Evolutionary conservation across 2,797 vertebrate species (phyloP), one percentile per base, ranked within the genome.

Genomic region (Limnodromus scolopaceus): DNA sequence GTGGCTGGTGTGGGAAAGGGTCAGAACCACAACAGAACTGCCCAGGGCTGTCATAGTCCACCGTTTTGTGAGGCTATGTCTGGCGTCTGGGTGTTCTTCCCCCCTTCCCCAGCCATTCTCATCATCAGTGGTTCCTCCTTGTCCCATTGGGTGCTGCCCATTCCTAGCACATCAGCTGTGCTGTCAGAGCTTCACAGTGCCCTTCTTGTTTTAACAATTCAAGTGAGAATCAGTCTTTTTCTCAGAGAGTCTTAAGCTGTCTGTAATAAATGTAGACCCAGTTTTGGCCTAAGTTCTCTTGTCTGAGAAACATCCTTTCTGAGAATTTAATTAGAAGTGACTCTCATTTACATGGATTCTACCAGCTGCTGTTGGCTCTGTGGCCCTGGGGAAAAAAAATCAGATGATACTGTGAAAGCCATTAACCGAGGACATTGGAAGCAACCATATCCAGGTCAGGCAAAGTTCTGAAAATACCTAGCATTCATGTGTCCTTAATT

Each of bases 301-400:
- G 60, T 76, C 74, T 94, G 77, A 89, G 81, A 88, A 92, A 80
- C 53, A 84, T 57, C 3, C 8, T 88, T 88, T 84, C 72, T 86
- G 74, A 88, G 61, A 87, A 94, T 93, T 91, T 96, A 92, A 96
- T 93, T 91, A 84, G 70, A 84, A 94, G 48, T 2, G 6, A 70
- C 60, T 92, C 68, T 93, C 75, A 77, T 93, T 96, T 94, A 80
- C 78, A 61, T 93, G 60, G 65, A 80, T 93, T 84, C 55, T 83
- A 85, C 48, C 43, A 91, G 86, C 49, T 89, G 53, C 89, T 4
- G 1, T 83, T 2, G 2, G 46, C 65, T 92, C 41, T 92, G 16
- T 0, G 1, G 48, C 92, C 84, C 64, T 51, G 20, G 39, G 66
- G 43, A 3, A 36, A 60, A 60, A 71, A 93, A 84, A 25, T 48